A percentile compares a stretch with the other conserved stretches of the same genome.
Evolutionary conservation across 1,140 invertebrate genomes (phyloP).

Genomic region (Drosophila sp.): DNA sequence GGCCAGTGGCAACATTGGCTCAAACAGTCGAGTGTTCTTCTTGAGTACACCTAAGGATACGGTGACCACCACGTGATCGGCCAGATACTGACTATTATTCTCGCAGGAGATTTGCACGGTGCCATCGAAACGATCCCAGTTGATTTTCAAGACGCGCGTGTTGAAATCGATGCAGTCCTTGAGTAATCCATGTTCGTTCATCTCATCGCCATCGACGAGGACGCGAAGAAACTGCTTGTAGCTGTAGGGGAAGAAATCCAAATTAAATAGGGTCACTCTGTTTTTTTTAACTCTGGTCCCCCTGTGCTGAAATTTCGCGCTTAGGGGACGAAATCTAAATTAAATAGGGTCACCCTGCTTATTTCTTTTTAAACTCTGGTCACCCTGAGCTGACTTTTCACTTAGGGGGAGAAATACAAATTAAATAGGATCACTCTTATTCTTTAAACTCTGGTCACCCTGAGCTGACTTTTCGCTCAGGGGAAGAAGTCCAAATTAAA

Average conservation of each 20-base stretch:
- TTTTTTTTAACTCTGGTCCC: too few relatives aligned
- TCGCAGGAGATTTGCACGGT: constrained; percentile 85
- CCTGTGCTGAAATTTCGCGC: too few relatives aligned
- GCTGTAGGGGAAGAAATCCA: constrained; percentile 6
- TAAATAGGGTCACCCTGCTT: neutral
- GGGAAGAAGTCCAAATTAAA: neutral
- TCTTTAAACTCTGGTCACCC: too few relatives aligned
- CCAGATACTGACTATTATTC: constrained; percentile 86
- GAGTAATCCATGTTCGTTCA: constrained; percentile 47
- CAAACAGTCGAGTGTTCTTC: constrained; percentile 85
- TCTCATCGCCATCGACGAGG: constrained; percentile 85
- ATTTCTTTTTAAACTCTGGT: too few relatives aligned
- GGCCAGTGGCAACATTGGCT: constrained; percentile 86
- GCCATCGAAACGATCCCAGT: constrained; percentile 64
- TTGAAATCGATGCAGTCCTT: constrained; percentile 63
- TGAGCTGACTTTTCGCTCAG: constrained; percentile 8
- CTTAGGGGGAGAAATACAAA: too few relatives aligned
- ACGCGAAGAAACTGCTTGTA: constrained; percentile 85
- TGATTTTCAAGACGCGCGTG: constrained; percentile 85
- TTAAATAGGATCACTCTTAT: too few relatives aligned
- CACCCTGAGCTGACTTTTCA: too few relatives aligned
- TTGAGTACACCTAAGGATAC: constrained; percentile 90
- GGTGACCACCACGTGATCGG: constrained; percentile 89
- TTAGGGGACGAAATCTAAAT: neutral
- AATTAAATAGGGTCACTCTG: neutral